These are phyloP conservation scores for Erpobdella octoculata DNA, from an alignment of 2,888 invertebrate species.

Conservation along the genomic window DNA sequence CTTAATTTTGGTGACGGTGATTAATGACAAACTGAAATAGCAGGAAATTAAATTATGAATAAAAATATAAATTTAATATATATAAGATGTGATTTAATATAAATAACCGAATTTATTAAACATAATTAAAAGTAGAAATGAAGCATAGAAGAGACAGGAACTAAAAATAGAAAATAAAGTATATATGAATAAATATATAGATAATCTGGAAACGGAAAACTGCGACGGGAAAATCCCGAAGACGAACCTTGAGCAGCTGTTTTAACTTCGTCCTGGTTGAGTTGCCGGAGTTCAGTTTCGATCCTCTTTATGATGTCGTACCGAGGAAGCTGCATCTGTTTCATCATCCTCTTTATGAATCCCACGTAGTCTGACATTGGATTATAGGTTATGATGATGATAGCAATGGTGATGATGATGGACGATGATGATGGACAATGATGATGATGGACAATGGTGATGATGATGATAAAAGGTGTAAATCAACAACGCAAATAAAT, in stretches of 20 bases:
- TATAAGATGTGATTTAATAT: too few relatives aligned
- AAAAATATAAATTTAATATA: too few relatives aligned
- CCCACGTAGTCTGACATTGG: conserved; percentile 84
- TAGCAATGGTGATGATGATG: background rate
- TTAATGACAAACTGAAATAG: too few relatives aligned
- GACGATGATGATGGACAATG: background rate
- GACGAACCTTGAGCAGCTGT: conserved; percentile 45
- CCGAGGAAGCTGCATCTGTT: conserved; percentile 72
- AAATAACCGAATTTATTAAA: too few relatives aligned
- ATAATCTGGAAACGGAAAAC: too few relatives aligned
- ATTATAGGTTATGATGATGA: background rate
- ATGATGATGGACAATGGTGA: background rate
- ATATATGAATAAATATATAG: background rate
- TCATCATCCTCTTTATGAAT: conserved; percentile 95
- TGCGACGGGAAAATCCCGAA: too few relatives aligned
- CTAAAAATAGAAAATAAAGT: too few relatives aligned
- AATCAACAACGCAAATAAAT: too few relatives aligned
- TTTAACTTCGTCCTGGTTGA: conserved; percentile 56
- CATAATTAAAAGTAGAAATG: too few relatives aligned
- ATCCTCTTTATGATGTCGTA: conserved; percentile 73
- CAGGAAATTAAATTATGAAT: too few relatives aligned
- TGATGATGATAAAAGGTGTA: background rate
- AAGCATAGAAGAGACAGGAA: too few relatives aligned
- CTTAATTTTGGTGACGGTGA: too few relatives aligned
- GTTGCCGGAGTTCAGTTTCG: conserved; percentile 80